Percentiles rank a stretch among this genome's conserved stretches.
Evolutionary conservation across 2,113 vertebrate species (phyloP).

Genomic region (Mustela lutreola): DNA sequence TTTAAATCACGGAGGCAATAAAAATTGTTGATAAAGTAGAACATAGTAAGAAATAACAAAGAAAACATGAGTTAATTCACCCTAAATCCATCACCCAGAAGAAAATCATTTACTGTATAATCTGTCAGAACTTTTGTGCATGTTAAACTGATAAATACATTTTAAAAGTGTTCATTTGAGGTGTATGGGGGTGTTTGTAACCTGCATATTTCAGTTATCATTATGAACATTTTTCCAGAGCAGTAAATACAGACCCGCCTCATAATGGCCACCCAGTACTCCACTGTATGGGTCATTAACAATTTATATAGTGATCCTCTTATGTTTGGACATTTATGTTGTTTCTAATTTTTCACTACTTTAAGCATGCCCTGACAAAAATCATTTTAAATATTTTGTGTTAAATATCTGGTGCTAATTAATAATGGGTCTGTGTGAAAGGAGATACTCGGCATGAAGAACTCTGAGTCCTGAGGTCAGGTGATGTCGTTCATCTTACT

Average conservation of each 20-base stretch:
- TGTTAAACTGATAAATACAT: background rate
- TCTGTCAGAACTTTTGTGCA: background rate
- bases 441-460: background rate
- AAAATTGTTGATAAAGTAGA: background rate
- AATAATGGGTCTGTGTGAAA: conserved; percentile 13
- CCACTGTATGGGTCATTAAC: background rate
- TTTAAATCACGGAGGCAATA: background rate
- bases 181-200: background rate
- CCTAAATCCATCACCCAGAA: background rate
- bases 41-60: background rate
- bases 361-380: conserved; percentile 32
- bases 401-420: conserved; percentile 44
- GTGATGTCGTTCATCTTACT: conserved; percentile 12
- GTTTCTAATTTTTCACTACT: conserved; percentile 13
- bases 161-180: background rate
- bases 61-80: background rate
- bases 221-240: background rate
- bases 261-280: background rate
- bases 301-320: background rate
- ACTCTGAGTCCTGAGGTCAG: background rate
- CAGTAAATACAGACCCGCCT: background rate
- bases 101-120: background rate
- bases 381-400: background rate
- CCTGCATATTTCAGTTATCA: background rate
- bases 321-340: background rate